Percentiles rank a stretch among this genome's conserved stretches.
These are phyloP conservation scores for Coptotermes formosanus DNA, from an alignment of 1,140 invertebrate genomes.

Conservation along the genomic window DNA sequence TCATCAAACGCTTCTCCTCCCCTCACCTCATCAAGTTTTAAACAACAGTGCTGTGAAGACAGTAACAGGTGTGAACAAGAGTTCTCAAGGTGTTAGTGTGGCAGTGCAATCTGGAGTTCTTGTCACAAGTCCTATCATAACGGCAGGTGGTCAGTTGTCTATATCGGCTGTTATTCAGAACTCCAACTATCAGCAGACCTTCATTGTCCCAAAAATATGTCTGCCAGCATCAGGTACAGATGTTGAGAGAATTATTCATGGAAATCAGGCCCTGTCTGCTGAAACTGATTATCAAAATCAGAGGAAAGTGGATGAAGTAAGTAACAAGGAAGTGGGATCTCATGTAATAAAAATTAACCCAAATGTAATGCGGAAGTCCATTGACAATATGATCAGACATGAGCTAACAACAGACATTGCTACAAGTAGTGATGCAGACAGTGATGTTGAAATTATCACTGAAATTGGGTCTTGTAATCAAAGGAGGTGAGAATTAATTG, in stretches of 20 bases:
- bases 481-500: background rate
- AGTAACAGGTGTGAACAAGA: background rate
- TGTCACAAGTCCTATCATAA: background rate
- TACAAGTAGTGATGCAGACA: background rate
- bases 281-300: background rate
- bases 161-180: background rate
- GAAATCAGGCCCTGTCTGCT: background rate
- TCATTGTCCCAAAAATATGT: slow-evolving; percentile 12
- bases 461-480: background rate
- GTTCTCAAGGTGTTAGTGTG: background rate
- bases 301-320: background rate
- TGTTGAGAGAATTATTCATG: background rate
- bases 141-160: background rate
- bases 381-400: background rate
- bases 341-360: slow-evolving; percentile 14
- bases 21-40: background rate
- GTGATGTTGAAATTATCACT: background rate
- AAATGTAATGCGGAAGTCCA: background rate
- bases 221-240: background rate
- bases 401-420: background rate
- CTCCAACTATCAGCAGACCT: background rate
- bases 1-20: background rate
- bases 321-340: background rate
- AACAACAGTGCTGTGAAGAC: background rate
- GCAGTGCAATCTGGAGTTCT: background rate